Conservation (phyloP, 2,888 invertebrate genomes). For the Drosophila sordidapex region DNA sequence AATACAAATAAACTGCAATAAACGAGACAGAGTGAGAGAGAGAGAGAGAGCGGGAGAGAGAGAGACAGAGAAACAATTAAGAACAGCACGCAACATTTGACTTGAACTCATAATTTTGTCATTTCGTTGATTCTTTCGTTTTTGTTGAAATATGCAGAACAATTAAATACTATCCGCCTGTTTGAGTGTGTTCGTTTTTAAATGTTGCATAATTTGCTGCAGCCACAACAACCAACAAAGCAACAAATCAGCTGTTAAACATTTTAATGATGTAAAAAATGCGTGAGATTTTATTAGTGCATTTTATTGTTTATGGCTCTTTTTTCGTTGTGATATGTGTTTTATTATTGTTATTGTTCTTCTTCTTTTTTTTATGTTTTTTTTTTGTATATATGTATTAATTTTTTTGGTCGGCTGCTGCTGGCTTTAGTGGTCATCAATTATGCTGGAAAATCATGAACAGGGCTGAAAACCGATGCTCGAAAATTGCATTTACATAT, state of each 20-base stretch:
- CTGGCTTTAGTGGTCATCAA: conserved; percentile 60
- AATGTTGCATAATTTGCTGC: conserved; percentile 44
- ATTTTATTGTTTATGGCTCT: conserved; percentile 59
- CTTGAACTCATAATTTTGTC: conserved; percentile 6
- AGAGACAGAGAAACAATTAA: conserved; percentile 20
- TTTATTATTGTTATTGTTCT: conserved; percentile 16
- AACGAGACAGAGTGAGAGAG: background rate
- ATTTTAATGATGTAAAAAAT: conserved; percentile 72
- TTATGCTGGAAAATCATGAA: conserved; percentile 58
- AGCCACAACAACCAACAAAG: conserved; percentile 23
- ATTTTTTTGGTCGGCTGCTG: conserved; percentile 17
- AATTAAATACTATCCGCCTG: background rate
- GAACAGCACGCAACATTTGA: conserved; percentile 35
- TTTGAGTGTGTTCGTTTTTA: conserved; percentile 9
- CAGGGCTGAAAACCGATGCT: conserved; percentile 30
- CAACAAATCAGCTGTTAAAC: conserved; percentile 53
- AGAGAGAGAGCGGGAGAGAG: background rate
- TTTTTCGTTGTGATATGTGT: conserved; percentile 17
- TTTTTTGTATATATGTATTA: background rate
- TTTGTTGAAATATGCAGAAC: background rate
- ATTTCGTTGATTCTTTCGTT: background rate
- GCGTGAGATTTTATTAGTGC: conserved; percentile 69
- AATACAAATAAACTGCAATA: background rate
- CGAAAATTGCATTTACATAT: conserved; percentile 68
- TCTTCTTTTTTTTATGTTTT: conserved; percentile 1